phyloP scores from a whole-genome alignment of 2,888 invertebrate species.

The Tiliacea aurago region DNA sequence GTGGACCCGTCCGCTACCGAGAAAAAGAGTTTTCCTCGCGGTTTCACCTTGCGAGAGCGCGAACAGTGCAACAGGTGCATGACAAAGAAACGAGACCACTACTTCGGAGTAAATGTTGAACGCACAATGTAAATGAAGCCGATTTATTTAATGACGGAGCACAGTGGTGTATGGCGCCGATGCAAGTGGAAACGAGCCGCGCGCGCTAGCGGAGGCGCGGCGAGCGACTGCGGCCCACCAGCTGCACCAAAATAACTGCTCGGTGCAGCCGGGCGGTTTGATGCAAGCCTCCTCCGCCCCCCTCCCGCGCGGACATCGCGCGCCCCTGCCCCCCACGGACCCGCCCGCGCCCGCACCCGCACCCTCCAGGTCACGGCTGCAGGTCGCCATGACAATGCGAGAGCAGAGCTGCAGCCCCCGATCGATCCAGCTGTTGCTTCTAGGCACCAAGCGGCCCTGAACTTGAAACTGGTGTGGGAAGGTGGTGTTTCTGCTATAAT shows the following conservation, averaged over 20 bases:
- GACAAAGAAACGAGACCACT: constrained; percentile 64
- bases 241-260: constrained; percentile 90
- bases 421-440: constrained; percentile 88
- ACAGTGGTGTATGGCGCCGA: constrained; percentile 73
- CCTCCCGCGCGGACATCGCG: constrained; percentile 40
- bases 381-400: constrained; percentile 79
- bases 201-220: constrained; percentile 85
- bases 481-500: constrained; percentile 34
- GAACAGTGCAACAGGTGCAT: constrained; percentile 81
- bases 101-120: constrained; percentile 55
- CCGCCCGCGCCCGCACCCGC: constrained; percentile 62
- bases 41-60: constrained; percentile 87
- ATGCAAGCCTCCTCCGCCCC: constrained; percentile 80
- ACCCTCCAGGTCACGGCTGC: constrained; percentile 87
- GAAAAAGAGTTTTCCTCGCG: constrained; percentile 89
- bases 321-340: constrained; percentile 42
- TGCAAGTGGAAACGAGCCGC: constrained; percentile 76
- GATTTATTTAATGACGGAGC: constrained; percentile 67
- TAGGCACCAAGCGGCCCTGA: constrained; percentile 76
- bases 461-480: constrained; percentile 68
- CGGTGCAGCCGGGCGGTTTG: constrained; percentile 87
- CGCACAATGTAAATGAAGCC: constrained; percentile 61
- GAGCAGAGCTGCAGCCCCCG: constrained; percentile 76
- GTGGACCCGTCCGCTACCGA: constrained; percentile 86
- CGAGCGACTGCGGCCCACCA: constrained; percentile 82